Conservation (phyloP, 2,797 vertebrate genomes). For the Dendrocincla tyrannina region DNA sequence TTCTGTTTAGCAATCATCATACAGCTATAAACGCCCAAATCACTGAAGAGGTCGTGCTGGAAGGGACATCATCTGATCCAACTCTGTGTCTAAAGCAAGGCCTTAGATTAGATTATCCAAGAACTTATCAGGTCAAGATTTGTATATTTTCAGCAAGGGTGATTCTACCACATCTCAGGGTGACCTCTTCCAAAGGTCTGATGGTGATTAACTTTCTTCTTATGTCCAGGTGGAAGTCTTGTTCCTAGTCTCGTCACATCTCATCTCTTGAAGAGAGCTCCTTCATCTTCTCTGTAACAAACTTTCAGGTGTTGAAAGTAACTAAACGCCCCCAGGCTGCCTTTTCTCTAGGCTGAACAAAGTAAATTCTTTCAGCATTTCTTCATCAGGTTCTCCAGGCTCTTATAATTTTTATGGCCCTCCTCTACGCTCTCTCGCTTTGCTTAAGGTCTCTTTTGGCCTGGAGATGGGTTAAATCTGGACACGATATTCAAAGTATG, state of each 20-base stretch:
- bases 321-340: not conserved
- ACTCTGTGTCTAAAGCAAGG: not conserved
- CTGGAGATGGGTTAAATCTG: not conserved
- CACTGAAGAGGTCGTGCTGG: not conserved
- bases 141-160: not conserved
- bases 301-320: not conserved
- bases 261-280: not conserved
- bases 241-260: not conserved
- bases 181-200: not conserved
- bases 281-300: not conserved
- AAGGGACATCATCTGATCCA: not conserved
- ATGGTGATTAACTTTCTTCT: not conserved
- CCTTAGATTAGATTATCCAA: not conserved
- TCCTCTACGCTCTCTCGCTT: not conserved
- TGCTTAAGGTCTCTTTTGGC: not conserved
- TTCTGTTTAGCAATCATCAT: not conserved
- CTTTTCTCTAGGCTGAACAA: not conserved
- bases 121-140: not conserved
- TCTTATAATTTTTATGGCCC: not conserved
- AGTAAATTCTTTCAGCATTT: not conserved
- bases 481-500: rapidly evolving
- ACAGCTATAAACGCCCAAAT: not conserved
- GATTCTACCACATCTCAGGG: not conserved
- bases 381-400: not conserved
- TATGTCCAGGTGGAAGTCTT: not conserved